Evolutionary conservation across 92 coral and sea anemone species (phyloP).

Genomic region (Muricea muricata): DNA sequence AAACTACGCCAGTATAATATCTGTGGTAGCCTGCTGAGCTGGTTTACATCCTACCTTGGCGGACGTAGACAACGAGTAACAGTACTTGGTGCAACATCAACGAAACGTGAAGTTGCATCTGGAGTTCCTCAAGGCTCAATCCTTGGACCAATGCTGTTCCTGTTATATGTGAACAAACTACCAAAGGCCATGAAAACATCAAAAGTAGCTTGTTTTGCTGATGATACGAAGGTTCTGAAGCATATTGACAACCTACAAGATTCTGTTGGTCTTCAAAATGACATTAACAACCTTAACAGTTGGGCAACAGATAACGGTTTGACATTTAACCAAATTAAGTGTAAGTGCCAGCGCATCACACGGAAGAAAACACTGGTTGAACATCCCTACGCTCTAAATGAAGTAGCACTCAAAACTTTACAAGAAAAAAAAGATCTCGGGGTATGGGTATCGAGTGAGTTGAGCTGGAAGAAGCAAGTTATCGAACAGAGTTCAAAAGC

Average conservation of each 20-base stretch:
- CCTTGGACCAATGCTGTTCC: slow-evolving; percentile 47
- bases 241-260: slow-evolving; percentile 33
- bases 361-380: slow-evolving; percentile 39
- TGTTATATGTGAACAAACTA: slow-evolving; percentile 52
- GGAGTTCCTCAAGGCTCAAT: slow-evolving; percentile 49
- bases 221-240: slow-evolving; percentile 58
- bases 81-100: slow-evolving; percentile 39
- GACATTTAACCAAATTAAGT: slow-evolving; percentile 36
- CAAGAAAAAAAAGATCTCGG: slow-evolving; percentile 41
- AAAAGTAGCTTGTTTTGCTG: slow-evolving; percentile 55
- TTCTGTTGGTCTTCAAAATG: slow-evolving; percentile 37
- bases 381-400: slow-evolving; percentile 37
- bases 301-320: background rate
- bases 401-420: background rate
- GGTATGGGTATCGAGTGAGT: slow-evolving; percentile 42
- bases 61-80: slow-evolving; percentile 42
- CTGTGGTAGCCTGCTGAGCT: slow-evolving; percentile 20
- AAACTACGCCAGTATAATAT: slow-evolving; percentile 26
- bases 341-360: slow-evolving; percentile 48
- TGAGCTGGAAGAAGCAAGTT: slow-evolving; percentile 51
- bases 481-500: slow-evolving; percentile 26
- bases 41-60: slow-evolving; percentile 33
- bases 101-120: slow-evolving; percentile 19
- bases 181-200: slow-evolving; percentile 45
- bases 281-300: background rate